Base-by-base conservation (phyloP, 2,113 vertebrate species). In the Anguilla rostrata region DNA sequence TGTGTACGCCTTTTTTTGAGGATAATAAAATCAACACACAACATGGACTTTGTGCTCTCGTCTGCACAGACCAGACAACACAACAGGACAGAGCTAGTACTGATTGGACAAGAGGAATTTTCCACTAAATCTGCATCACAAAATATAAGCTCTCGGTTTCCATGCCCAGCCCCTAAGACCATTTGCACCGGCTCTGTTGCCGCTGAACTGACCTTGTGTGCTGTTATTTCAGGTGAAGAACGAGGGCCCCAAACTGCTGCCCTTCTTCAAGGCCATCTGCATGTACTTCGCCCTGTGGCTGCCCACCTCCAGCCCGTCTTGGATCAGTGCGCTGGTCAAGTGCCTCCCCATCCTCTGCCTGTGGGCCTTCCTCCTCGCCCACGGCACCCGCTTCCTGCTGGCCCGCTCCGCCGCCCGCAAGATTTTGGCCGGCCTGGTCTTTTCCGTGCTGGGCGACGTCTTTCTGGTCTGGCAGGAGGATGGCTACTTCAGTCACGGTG, bases 391-490 rank as follows among this genome's bases (percentile, higher is more conserved):
- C 92, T 99, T 99, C 92, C 93, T 99, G 78, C 94, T 96, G 82
- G 94, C 96, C 90, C 97, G 95, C 89, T 94, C 96, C 93, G 97
- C 94, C 0, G 98, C 98, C 89, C 96, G 94, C 85, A 97, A 96
- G 93, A 99, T 99, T 92, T 92, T 99, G 87, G 98, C 96, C 0
- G 98, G 98, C 53, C 96, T 99, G 84, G 96, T 99, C 91, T 99
- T 99, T 92, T 99, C 98, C 0, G 93, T 98, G 80, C 87, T 99
- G 90, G 98, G 98, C 11, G 98, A 99, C 0, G 98, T 98, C 86
- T 99, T 99, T 91, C 98, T 99, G 91, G 98, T 99, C 93, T 99
- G 98, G 98, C 98, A 99, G 94, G 98, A 99, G 91, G 97, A 99
- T 87, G 98, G 98, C 85, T 99, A 98, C 96, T 99, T 99, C 88